Conservation (phyloP, 2,113 vertebrate species). For the Lethenteron reissneri region DNA sequence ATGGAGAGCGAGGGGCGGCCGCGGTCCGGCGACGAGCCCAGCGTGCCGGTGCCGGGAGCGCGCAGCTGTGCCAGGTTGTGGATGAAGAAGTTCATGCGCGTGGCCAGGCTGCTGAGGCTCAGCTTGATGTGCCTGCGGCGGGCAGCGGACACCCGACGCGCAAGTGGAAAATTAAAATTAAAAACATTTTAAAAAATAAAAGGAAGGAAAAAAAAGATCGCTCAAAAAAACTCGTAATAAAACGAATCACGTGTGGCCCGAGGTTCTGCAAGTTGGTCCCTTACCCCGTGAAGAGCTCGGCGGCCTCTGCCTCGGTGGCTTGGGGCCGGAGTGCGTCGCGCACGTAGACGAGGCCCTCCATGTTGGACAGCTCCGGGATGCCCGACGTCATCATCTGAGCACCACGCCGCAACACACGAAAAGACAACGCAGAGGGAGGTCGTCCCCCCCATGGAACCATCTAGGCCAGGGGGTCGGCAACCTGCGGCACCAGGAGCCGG, state of each 20-base stretch:
- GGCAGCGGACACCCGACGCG: conserved; percentile 6
- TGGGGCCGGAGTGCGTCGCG: conserved; percentile 74
- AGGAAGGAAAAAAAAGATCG: not conserved
- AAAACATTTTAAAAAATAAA: not conserved
- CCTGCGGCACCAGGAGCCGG: not conserved
- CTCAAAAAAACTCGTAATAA: conserved; percentile 14
- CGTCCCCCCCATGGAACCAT: not conserved
- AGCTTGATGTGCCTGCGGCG: conserved; percentile 64
- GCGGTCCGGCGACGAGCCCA: not conserved
- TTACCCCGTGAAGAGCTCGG: conserved; percentile 87
- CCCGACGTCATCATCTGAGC: conserved; percentile 81
- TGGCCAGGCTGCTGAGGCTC: conserved; percentile 88
- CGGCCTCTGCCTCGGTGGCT: conserved; percentile 70
- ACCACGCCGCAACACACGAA: not conserved
- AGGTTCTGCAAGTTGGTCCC: not conserved
- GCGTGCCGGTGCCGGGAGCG: conserved; percentile 39
- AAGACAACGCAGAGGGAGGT: not conserved
- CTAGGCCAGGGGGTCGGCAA: not conserved
- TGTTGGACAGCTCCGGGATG: conserved; percentile 71
- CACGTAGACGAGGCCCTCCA: conserved; percentile 81
- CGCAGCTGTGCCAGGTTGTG: conserved; percentile 98
- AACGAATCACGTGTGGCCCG: conserved; percentile 7
- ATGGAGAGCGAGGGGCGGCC: conserved; percentile 50
- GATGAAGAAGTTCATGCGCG: conserved; percentile 97
- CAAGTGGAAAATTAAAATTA: not conserved